Conservation (phyloP, 2,797 vertebrate species). For the Tapera naevia region DNA sequence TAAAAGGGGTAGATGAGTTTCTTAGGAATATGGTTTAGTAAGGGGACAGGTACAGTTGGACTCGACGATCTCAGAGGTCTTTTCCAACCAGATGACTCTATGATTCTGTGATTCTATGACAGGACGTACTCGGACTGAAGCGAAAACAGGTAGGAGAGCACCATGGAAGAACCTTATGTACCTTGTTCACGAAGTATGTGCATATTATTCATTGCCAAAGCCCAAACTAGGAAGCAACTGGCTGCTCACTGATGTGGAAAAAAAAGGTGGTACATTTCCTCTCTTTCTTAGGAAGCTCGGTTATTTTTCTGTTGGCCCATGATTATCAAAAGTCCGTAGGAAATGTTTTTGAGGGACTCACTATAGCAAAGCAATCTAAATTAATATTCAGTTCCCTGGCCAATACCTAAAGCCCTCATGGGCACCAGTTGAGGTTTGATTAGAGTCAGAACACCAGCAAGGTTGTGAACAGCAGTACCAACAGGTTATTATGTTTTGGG, state of each 20-base stretch:
- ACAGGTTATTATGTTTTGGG: background rate
- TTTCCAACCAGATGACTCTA: too few relatives aligned
- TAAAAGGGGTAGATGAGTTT: too few relatives aligned
- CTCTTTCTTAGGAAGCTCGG: background rate
- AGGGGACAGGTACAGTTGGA: too few relatives aligned
- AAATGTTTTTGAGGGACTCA: background rate
- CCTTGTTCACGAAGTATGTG: background rate
- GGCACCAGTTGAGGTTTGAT: background rate
- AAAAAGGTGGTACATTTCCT: background rate
- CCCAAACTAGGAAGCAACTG: background rate
- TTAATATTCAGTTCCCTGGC: background rate
- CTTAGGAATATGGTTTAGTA: too few relatives aligned
- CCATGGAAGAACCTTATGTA: rapidly evolving
- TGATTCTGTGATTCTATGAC: too few relatives aligned
- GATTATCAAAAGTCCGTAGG: background rate
- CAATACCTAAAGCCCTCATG: background rate
- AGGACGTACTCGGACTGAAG: background rate
- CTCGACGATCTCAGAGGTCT: too few relatives aligned
- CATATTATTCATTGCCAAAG: background rate
- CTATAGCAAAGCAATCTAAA: background rate
- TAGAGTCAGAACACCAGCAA: background rate
- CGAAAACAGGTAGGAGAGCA: background rate
- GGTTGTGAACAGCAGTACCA: background rate
- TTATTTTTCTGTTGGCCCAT: background rate
- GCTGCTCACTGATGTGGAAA: background rate